These are phyloP conservation scores for Hesperophylax magnus DNA, from an alignment of 1,140 invertebrate genomes.

Conservation along the genomic window DNA sequence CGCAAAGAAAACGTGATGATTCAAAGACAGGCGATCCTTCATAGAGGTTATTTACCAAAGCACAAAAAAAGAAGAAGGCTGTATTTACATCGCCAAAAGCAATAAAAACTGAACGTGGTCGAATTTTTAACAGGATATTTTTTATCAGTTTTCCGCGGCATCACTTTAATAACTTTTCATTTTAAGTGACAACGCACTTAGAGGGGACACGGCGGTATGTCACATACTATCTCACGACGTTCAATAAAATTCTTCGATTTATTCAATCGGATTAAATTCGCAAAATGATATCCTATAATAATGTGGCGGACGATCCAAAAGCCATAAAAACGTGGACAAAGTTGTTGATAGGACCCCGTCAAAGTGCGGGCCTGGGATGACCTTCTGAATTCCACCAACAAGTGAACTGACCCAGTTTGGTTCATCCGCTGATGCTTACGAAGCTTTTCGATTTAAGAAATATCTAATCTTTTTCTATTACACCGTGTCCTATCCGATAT, in stretches of 20 bases:
- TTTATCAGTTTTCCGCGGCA: slow-evolving; percentile 8
- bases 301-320: slow-evolving; percentile 32
- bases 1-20: too few species aligned
- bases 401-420: too few species aligned
- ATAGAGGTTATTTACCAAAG: too few species aligned
- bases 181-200: slow-evolving; percentile 58
- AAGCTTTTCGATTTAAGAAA: too few species aligned
- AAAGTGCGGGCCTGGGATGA: background rate
- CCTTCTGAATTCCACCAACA: slow-evolving; percentile 1
- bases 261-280: slow-evolving; percentile 50
- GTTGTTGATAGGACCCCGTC: slow-evolving; percentile 28
- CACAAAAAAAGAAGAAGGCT: too few species aligned
- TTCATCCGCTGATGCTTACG: too few species aligned
- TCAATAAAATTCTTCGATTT: slow-evolving; percentile 57
- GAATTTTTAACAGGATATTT: slow-evolving; percentile 3
- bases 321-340: slow-evolving; percentile 41
- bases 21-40: too few species aligned
- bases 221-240: slow-evolving; percentile 51
- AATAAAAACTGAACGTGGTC: background rate
- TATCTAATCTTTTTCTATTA: too few species aligned
- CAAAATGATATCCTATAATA: slow-evolving; percentile 49
- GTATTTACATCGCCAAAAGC: too few species aligned
- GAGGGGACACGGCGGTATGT: slow-evolving; percentile 49
- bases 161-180: slow-evolving; percentile 50
- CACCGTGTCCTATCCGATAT: too few species aligned